A percentile compares a stretch with the other conserved stretches of the same genome.
Evolutionary conservation across 2,113 vertebrate species (phyloP).

Genomic region (Corythornis vintsioides): DNA sequence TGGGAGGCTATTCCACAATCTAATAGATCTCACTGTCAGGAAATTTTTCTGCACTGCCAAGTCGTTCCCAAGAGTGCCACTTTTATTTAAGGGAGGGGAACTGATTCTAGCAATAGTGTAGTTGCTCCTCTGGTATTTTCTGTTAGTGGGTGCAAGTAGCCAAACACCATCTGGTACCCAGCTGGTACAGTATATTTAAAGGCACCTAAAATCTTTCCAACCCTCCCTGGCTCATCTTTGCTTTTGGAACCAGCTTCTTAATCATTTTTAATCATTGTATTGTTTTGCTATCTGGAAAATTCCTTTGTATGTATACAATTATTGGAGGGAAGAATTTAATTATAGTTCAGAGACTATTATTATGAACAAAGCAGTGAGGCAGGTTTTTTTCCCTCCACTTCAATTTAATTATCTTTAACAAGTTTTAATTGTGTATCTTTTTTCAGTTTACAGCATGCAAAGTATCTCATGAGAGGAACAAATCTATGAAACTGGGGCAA

Average conservation of each 20-base stretch:
- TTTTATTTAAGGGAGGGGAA: constrained; percentile 72
- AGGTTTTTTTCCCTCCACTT: constrained; percentile 50
- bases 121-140: constrained; percentile 63
- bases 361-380: constrained; percentile 65
- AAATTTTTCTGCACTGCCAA: constrained; percentile 61
- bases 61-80: constrained; percentile 48
- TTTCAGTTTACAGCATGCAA: constrained; percentile 44
- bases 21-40: constrained; percentile 71
- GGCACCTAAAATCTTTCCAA: constrained; percentile 69
- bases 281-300: constrained; percentile 72
- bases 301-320: constrained; percentile 72
- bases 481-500: constrained; percentile 46
- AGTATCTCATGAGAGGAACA: constrained; percentile 56
- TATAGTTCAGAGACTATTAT: constrained; percentile 72
- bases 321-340: constrained; percentile 75
- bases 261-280: constrained; percentile 75
- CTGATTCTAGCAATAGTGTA: constrained; percentile 53
- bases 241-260: constrained; percentile 70
- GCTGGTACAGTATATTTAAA: constrained; percentile 70
- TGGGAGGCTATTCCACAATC: constrained; percentile 53
- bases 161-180: constrained; percentile 75
- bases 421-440: constrained; percentile 74
- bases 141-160: constrained; percentile 69
- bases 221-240: constrained; percentile 60
- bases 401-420: constrained; percentile 75